Conservation (phyloP, 2,113 vertebrate species). For the Poecile atricapillus region DNA sequence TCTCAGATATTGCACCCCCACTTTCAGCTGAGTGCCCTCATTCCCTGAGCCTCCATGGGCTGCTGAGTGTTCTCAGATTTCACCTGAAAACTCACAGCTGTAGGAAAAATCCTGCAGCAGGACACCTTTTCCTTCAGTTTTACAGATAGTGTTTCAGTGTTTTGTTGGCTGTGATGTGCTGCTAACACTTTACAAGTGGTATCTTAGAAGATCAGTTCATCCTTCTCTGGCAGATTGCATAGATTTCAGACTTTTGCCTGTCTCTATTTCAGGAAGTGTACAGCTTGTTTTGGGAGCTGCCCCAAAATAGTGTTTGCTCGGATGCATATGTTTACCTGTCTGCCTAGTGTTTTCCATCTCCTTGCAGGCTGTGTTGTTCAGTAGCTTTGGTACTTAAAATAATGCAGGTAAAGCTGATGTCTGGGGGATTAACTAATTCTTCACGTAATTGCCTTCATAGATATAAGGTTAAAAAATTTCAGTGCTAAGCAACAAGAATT, state of each 20-base stretch:
- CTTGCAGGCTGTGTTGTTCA: neutral
- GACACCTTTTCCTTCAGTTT: neutral
- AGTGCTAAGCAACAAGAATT: neutral
- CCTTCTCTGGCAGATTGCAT: neutral
- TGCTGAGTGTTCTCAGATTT: neutral
- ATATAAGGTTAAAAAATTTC: neutral
- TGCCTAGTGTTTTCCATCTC: neutral
- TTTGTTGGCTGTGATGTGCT: neutral
- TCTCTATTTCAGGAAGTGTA: slow-evolving; percentile 6
- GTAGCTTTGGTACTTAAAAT: neutral
- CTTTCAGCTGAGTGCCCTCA: neutral
- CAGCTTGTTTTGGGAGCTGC: neutral
- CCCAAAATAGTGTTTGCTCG: neutral
- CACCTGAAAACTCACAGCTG: neutral
- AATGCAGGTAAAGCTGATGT: neutral
- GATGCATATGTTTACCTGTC: neutral
- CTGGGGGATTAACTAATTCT: slow-evolving; percentile 1
- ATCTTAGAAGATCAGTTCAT: neutral
- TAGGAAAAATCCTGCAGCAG: neutral
- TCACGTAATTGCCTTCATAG: neutral
- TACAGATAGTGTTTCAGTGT: neutral
- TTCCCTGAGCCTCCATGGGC: neutral
- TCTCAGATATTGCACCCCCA: neutral
- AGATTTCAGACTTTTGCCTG: neutral
- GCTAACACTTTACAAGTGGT: neutral